Conservation (phyloP, 92 coral and sea anemone genomes). For the Ricordea florida region DNA sequence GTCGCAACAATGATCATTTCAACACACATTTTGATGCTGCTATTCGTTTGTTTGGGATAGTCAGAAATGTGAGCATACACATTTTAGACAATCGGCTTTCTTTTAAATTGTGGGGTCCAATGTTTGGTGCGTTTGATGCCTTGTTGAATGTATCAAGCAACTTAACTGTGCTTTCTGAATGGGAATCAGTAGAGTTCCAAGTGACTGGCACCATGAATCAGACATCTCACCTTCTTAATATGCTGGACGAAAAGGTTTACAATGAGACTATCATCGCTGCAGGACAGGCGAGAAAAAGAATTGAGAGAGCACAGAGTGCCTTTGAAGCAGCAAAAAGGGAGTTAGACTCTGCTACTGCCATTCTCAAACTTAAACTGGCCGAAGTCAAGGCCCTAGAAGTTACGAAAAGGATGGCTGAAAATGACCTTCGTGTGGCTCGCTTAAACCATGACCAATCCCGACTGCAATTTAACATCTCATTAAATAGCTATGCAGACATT, state of each 20-base stretch:
- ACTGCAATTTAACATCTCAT: conserved; percentile 16
- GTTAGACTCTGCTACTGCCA: background rate
- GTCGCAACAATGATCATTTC: background rate
- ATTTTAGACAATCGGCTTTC: background rate
- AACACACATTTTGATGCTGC: background rate
- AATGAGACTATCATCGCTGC: conserved; percentile 21
- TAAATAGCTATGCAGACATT: background rate
- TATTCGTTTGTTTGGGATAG: background rate
- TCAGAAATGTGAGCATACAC: background rate
- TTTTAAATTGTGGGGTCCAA: background rate
- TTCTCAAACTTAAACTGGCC: background rate
- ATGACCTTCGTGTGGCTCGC: conserved; percentile 20
- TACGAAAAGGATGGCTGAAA: background rate
- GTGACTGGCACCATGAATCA: conserved; percentile 29
- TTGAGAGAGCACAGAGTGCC: conserved; percentile 17
- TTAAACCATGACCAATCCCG: conserved; percentile 16
- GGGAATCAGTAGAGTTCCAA: conserved; percentile 23
- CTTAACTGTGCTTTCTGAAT: background rate
- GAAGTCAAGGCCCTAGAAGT: background rate
- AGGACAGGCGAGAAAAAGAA: background rate
- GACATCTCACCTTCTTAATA: conserved; percentile 10
- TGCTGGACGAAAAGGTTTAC: conserved; percentile 7
- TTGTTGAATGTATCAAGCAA: conserved; percentile 12
- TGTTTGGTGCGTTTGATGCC: conserved; percentile 13
- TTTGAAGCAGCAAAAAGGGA: conserved; percentile 26